These are phyloP conservation scores for Oreohelix idahoensis DNA, from an alignment of 1,140 invertebrate species.

Conservation along the genomic window DNA sequence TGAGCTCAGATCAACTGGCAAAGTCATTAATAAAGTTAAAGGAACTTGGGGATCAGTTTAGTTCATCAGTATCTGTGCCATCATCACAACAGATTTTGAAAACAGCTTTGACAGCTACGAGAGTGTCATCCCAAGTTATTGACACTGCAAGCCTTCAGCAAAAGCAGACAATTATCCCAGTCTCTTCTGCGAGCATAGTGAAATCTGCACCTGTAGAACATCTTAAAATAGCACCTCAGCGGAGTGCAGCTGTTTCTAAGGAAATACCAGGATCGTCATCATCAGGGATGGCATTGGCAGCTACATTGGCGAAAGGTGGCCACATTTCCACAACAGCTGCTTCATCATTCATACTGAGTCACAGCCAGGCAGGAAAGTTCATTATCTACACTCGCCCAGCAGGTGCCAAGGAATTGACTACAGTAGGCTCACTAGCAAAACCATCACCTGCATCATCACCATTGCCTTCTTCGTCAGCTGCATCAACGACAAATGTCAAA, in stretches of 20 bases:
- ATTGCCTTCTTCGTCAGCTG: not conserved
- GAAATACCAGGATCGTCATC: not conserved
- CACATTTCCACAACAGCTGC: not conserved
- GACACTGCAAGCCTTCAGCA: not conserved
- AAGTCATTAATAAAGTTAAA: slow-evolving; percentile 18
- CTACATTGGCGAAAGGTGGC: not conserved
- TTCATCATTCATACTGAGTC: not conserved
- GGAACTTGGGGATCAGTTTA: not conserved
- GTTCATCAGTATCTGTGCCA: not conserved
- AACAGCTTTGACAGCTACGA: not conserved
- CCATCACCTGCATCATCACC: not conserved
- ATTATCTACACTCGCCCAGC: slow-evolving; percentile 20
- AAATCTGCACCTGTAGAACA: not conserved
- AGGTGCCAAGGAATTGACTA: not conserved
- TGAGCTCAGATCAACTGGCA: slow-evolving; percentile 7
- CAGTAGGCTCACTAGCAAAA: not conserved
- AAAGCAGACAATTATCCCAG: not conserved
- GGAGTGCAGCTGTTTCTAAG: not conserved
- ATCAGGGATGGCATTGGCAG: not conserved
- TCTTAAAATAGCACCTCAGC: not conserved
- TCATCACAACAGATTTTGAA: not conserved
- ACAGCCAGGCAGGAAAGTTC: not conserved
- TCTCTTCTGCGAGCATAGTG: not conserved
- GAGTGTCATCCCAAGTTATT: not conserved
- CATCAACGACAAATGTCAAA: not conserved